phyloP scores from a whole-genome alignment of 2,113 vertebrate species.

The Colossoma macropomum region DNA sequence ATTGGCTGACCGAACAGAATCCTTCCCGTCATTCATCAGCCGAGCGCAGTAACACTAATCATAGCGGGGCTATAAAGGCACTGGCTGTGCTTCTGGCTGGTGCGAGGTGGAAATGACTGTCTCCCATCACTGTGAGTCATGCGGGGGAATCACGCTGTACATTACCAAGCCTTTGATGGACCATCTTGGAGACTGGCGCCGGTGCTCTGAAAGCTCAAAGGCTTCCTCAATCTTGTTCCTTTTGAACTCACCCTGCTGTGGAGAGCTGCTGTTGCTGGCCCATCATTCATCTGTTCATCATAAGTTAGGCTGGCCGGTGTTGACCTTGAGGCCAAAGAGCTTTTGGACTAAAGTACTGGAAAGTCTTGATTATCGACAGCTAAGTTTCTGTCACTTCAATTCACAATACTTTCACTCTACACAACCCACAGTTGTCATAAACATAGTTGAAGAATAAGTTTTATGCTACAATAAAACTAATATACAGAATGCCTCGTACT shows the following conservation, averaged over 20 bases:
- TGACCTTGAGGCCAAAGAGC: background rate
- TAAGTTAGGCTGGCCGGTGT: background rate
- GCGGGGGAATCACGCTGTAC: background rate
- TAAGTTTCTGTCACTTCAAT: too few relatives aligned
- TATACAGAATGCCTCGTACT: too few relatives aligned
- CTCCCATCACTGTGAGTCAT: constrained; percentile 31
- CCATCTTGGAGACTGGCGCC: constrained; percentile 6
- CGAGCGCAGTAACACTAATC: constrained; percentile 35
- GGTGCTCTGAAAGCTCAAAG: constrained; percentile 4
- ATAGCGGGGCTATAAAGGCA: constrained; percentile 21
- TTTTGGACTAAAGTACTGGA: background rate
- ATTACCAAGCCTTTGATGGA: background rate
- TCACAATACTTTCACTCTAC: too few relatives aligned
- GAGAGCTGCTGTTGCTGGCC: background rate
- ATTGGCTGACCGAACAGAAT: constrained; percentile 15
- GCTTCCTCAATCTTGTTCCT: background rate
- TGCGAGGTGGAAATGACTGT: constrained; percentile 44
- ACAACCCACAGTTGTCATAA: too few relatives aligned
- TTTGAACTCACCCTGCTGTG: background rate
- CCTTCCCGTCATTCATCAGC: constrained; percentile 32
- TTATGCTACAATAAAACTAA: too few relatives aligned
- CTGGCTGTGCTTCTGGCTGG: constrained; percentile 2
- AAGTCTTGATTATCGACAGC: background rate
- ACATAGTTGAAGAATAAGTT: too few relatives aligned
- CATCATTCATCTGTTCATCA: background rate